Evolutionary conservation across 2,113 vertebrate species (phyloP), one percentile per base, ranked within the genome.

Genomic region (Rousettus leschenaultii): DNA sequence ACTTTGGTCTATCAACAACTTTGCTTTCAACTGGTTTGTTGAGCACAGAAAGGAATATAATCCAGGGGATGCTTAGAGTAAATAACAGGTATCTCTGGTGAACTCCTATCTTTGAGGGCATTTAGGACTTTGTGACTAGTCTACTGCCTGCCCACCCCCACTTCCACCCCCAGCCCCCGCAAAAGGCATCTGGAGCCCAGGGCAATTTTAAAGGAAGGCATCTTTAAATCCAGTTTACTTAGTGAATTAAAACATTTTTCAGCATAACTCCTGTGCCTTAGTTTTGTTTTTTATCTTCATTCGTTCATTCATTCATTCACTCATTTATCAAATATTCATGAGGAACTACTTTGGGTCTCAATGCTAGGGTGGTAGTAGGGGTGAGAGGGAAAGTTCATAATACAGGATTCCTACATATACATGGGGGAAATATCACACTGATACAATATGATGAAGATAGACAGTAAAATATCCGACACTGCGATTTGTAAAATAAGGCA

Each of bases 1-100:
- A 96, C 74, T 91, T 86, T 48, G 26, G 63, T 94, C 70, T 93
- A 78, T 97, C 97, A 97, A 94, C 83, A 95, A 91, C 68, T 94
- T 78, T 86, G 82, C 78, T 95, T 91, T 86, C 86, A 86, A 96
- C 90, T 74, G 79, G 71, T 86, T 78, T 85, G 63, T 22, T 68
- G 53, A 95, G 57, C 53, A 65, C 7, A 51, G 73, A 94, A 95
- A 35, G 55, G 22, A 74, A 7, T 26, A 71, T 30, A 82, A 53
- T 94, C 79, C 77, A 51, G 70, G 33, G 33, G 55, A 88, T 53
- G 14, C 19, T 51, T 38, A 35, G 55, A 73, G 21, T 66, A 95
- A 97, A 68, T 33, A 80, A 28, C 70, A 95, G 51, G 73, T 80
- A 68, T 65, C 38, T 71, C 43, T n/a, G 16, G 61, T 40, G 35